These are phyloP conservation scores for Poecilia gillii DNA, from an alignment of 2,797 vertebrate species.

Conservation along the genomic window DNA sequence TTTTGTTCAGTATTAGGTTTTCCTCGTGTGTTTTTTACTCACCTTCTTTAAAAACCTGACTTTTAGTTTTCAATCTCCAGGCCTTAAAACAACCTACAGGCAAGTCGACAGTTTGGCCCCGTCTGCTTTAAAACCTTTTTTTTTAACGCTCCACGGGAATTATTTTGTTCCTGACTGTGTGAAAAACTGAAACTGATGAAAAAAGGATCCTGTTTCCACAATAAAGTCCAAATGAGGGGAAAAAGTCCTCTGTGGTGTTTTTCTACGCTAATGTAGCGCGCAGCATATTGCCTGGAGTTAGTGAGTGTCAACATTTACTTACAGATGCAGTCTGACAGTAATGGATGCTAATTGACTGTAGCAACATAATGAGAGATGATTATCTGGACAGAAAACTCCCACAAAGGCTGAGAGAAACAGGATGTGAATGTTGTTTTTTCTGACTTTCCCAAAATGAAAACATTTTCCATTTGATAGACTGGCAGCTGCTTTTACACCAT, in stretches of 20 bases:
- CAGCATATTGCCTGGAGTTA: conserved; percentile 57
- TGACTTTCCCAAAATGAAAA: conserved; percentile 47
- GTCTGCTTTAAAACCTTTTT: background rate
- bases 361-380: conserved; percentile 69
- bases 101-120: background rate
- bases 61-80: background rate
- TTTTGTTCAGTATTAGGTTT: background rate
- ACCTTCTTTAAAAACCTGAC: background rate
- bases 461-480: conserved; percentile 35
- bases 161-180: background rate
- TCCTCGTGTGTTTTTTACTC: background rate
- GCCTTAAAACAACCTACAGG: too few relatives aligned
- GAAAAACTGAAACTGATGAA: conserved; percentile 17
- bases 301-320: conserved; percentile 65
- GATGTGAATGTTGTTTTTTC: conserved; percentile 42
- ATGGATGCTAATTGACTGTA: conserved; percentile 70
- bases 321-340: conserved; percentile 69
- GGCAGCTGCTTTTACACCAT: conserved; percentile 33
- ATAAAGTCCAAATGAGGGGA: conserved; percentile 17
- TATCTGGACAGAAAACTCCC: conserved; percentile 64
- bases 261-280: conserved; percentile 48
- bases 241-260: conserved; percentile 17
- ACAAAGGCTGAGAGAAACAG: conserved; percentile 51
- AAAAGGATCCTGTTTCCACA: conserved; percentile 1
- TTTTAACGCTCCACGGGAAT: background rate